These are phyloP conservation scores for Gasterosteus nipponicus DNA, from an alignment of 2,113 vertebrate species.

Conservation along the genomic window DNA sequence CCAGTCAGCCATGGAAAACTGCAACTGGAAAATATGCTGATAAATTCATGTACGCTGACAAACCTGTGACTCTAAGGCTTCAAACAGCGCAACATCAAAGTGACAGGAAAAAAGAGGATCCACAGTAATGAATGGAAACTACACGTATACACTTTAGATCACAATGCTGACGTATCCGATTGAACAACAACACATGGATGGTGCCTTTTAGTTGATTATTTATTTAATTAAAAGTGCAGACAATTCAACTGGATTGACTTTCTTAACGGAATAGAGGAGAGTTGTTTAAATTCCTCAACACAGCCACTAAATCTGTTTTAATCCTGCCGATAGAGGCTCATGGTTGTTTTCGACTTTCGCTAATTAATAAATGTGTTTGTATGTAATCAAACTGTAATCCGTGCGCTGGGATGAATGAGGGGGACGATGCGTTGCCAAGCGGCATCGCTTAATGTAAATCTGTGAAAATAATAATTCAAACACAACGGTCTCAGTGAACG, in stretches of 20 bases:
- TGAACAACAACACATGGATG: neutral
- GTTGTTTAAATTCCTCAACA: conserved; percentile 23
- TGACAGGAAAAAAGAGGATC: neutral
- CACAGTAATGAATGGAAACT: conserved; percentile 2
- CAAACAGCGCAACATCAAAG: conserved; percentile 1
- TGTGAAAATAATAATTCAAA: conserved; percentile 8
- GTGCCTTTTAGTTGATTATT: neutral
- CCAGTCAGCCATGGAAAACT: conserved; percentile 58
- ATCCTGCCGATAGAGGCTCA: conserved; percentile 54
- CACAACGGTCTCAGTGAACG: neutral
- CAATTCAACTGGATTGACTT: neutral
- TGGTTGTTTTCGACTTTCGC: conserved; percentile 45
- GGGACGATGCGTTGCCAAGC: conserved; percentile 1
- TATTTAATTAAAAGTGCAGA: neutral
- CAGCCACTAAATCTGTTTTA: conserved; percentile 57
- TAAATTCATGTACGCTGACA: conserved; percentile 20
- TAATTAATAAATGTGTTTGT: conserved; percentile 59
- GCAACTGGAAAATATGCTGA: conserved; percentile 13
- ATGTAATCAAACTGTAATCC: conserved; percentile 62
- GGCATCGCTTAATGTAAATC: neutral
- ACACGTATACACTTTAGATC: neutral
- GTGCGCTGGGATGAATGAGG: conserved; percentile 36
- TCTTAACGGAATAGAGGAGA: neutral
- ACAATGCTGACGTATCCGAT: neutral
- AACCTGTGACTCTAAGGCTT: conserved; percentile 33